Conservation (phyloP, 2,797 vertebrate species). For the Spinus pinus region DNA sequence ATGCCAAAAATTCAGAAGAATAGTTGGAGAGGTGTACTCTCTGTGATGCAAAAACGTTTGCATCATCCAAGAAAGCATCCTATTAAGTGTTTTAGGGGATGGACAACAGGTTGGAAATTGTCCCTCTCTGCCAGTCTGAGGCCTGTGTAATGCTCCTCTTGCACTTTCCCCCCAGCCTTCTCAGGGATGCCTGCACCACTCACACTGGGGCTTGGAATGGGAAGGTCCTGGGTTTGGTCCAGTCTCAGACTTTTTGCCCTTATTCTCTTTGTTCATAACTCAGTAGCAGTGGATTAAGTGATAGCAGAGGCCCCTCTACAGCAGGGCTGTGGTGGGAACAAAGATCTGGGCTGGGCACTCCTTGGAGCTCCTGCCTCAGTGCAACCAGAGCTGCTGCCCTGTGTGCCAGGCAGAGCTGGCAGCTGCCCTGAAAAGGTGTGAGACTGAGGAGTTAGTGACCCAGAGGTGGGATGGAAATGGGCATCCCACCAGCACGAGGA, state of each 20-base stretch:
- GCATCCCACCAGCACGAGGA: accelerated
- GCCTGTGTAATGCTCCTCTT: not conserved
- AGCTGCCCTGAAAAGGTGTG: accelerated
- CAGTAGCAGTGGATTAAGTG: not conserved
- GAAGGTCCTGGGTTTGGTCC: not conserved
- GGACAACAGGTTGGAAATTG: not conserved
- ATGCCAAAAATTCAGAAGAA: not conserved
- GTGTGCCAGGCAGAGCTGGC: accelerated
- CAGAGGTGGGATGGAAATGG: not conserved
- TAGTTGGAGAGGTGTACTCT: not conserved
- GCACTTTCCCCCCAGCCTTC: not conserved
- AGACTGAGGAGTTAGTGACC: not conserved
- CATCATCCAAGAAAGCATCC: not conserved
- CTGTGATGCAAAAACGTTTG: not conserved
- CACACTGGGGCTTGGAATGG: not conserved
- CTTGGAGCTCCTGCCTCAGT: not conserved
- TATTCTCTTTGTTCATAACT: not conserved
- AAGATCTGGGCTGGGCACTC: accelerated
- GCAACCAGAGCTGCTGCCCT: not conserved
- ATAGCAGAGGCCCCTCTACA: not conserved
- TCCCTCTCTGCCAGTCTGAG: not conserved
- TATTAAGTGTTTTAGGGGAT: not conserved
- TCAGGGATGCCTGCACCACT: not conserved
- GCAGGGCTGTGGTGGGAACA: accelerated
- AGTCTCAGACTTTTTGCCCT: not conserved